A percentile compares a stretch with the other conserved stretches of the same genome.
These are phyloP conservation scores for Drosophila busckii DNA, from an alignment of 1,140 invertebrate genomes.

Conservation along the genomic window DNA sequence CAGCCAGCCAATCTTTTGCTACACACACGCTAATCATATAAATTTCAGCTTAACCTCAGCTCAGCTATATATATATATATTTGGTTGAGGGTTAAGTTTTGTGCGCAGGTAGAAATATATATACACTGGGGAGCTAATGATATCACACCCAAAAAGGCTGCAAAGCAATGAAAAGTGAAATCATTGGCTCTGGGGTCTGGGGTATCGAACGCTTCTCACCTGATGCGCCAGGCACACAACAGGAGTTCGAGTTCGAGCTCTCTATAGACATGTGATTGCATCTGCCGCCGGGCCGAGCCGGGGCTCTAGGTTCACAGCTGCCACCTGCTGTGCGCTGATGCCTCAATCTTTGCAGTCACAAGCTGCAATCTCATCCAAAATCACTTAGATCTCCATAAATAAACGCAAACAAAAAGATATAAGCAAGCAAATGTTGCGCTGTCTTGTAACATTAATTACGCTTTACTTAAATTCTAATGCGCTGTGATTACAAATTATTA, in stretches of 20 bases:
- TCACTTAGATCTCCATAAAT: slow-evolving; percentile 79
- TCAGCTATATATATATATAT: too few relatives aligned
- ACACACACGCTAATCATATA: slow-evolving; percentile 72
- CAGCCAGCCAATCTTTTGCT: slow-evolving; percentile 64
- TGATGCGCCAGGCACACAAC: slow-evolving; percentile 61
- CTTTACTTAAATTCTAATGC: slow-evolving; percentile 79
- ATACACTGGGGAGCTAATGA: slow-evolving; percentile 65
- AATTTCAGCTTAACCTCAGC: slow-evolving; percentile 37
- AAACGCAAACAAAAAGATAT: too few relatives aligned
- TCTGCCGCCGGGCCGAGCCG: too few relatives aligned
- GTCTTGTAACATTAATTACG: slow-evolving; percentile 76
- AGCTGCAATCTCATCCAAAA: slow-evolving; percentile 76
- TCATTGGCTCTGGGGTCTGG: too few relatives aligned
- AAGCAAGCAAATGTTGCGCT: slow-evolving; percentile 43
- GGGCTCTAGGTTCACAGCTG: background rate
- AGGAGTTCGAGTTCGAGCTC: too few relatives aligned
- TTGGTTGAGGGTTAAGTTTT: too few relatives aligned
- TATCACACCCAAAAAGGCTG: slow-evolving; percentile 73
- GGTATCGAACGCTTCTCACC: slow-evolving; percentile 58
- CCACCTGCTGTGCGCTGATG: slow-evolving; percentile 74
- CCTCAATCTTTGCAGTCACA: slow-evolving; percentile 65
- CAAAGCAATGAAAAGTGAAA: slow-evolving; percentile 59
- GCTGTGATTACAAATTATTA: slow-evolving; percentile 77
- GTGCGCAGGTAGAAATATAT: too few relatives aligned
- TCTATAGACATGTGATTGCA: too few relatives aligned